Base-by-base conservation (phyloP, 2,113 vertebrate genomes). In the Caretta caretta region DNA sequence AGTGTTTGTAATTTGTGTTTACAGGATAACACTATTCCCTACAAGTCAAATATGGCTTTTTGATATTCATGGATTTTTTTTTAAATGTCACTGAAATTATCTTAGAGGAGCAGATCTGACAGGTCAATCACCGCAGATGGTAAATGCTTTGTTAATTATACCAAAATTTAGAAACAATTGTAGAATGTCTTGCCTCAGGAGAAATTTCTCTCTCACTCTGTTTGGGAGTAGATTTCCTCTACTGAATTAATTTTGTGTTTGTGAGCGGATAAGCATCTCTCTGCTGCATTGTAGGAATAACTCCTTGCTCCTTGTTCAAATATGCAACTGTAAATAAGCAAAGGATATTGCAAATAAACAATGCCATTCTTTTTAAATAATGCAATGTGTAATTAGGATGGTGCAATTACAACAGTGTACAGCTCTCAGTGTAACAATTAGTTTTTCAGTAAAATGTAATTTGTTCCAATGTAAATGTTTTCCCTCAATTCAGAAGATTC, bases 381-480 rank as follows among this genome's bases (percentile, higher is more conserved):
- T 98, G 96, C 97, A 98, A 90, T 24, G 83, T 97, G 93, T 98
- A 98, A 98, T 98, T 98, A 98, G 97, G 94, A 97, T 94, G 93
- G 94, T 83, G 80, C 98, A 98, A 98, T 98, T 98, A 98, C 97
- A 98, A 97, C 94, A 94, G 53, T 96, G 90, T 98, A 98, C 93
- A 95, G 95, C 98, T 98, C 98, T 98, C 98, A 97, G 94, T 98
- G 97, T 98, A 98, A 98, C 98, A 98, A 98, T 98, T 98, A 98
- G 95, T 88, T 97, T 98, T 98, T 97, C 94, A 94, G 97, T 95
- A 98, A 98, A 98, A 98, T 96, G 97, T 98, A 98, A 98, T 98
- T 98, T 98, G 98, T 98, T 98, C 96, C 96, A 98, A 97, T 98
- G 98, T 98, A 98, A 98, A 98, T 98, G 97, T 98, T 98, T 98